Evolutionary conservation across 2,888 invertebrate species (phyloP).

Genomic region (Loripinus fragilis): DNA sequence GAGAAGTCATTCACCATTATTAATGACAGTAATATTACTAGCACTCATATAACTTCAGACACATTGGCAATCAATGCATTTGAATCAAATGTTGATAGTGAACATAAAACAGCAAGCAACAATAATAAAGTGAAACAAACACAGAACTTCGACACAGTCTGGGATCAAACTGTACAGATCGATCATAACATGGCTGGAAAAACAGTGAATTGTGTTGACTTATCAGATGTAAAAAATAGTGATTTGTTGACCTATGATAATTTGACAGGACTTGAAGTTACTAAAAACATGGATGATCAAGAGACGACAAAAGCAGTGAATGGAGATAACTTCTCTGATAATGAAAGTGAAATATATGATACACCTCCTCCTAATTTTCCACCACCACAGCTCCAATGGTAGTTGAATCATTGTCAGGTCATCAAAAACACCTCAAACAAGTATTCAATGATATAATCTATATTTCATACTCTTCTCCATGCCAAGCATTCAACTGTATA

Average conservation of each 20-base stretch:
- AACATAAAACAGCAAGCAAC: background rate
- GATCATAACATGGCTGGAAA: background rate
- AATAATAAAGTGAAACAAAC: background rate
- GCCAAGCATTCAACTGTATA: no score
- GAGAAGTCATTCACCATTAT: background rate
- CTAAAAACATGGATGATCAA: background rate
- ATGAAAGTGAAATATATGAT: slow-evolving; percentile 1
- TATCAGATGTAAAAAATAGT: background rate
- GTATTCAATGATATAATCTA: no score
- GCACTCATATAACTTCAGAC: background rate
- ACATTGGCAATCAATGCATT: background rate
- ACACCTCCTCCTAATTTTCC: slow-evolving; percentile 10
- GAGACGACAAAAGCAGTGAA: no score
- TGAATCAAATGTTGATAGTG: background rate
- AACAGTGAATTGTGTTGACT: background rate
- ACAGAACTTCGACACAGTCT: background rate
- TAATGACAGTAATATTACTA: background rate
- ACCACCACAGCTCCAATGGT: background rate
- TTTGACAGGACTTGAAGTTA: background rate
- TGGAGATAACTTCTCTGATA: background rate
- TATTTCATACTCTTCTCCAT: no score
- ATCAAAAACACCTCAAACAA: no score
- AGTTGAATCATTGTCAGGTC: no score
- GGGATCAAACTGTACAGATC: background rate
- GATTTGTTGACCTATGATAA: background rate